phyloP scores from a whole-genome alignment of 2,888 invertebrate species.

The Pocota personata region DNA sequence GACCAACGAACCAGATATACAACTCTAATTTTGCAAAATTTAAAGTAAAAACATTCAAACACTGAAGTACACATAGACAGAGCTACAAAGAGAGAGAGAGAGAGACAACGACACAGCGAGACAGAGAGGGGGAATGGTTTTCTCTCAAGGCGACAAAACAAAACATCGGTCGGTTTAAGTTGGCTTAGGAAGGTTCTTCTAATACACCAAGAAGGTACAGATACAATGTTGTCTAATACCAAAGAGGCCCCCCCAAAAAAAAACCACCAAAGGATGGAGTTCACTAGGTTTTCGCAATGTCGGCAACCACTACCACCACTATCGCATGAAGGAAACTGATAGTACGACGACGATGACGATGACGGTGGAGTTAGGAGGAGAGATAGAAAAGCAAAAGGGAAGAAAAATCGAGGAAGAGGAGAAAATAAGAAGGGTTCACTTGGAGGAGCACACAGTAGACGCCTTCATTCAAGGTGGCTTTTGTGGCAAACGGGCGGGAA shows the following conservation, averaged over 20 bases:
- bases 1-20: slow-evolving; percentile 35
- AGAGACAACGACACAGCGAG: background rate
- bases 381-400: slow-evolving; percentile 30
- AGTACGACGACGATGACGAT: slow-evolving; percentile 12
- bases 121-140: slow-evolving; percentile 14
- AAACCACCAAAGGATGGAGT: slow-evolving; percentile 63
- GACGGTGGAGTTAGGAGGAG: slow-evolving; percentile 31
- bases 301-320: slow-evolving; percentile 30
- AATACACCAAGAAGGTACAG: slow-evolving; percentile 34
- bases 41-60: slow-evolving; percentile 40
- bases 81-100: background rate
- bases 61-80: background rate
- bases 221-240: slow-evolving; percentile 46
- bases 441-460: slow-evolving; percentile 46
- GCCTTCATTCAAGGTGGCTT: slow-evolving; percentile 66
- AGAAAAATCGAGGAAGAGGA: slow-evolving; percentile 37
- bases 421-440: slow-evolving; percentile 61
- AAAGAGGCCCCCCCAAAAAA: background rate
- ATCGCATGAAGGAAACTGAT: slow-evolving; percentile 35
- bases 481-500: slow-evolving; percentile 20
- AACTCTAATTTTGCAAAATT: slow-evolving; percentile 61
- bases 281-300: slow-evolving; percentile 64
- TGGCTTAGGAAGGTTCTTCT: slow-evolving; percentile 56
- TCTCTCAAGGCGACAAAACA: slow-evolving; percentile 56
- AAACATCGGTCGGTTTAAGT: slow-evolving; percentile 50